Base-by-base conservation (phyloP, 2,797 vertebrate species). In the Galagoides demidoff region DNA sequence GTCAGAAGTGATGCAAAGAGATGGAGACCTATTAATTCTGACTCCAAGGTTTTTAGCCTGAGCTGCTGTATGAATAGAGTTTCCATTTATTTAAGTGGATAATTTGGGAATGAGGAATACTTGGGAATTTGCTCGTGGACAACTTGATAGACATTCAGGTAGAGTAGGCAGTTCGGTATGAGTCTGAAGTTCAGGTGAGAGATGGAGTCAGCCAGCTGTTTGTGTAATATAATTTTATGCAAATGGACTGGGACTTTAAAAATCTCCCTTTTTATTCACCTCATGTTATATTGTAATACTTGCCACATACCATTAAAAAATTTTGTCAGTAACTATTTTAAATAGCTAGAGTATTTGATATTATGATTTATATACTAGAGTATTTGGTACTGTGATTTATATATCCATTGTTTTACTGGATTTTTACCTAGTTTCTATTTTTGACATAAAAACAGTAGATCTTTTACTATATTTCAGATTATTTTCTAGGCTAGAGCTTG, bases 351-450 rank as follows among this genome's bases (percentile, higher is more conserved):
- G 2, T 52, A 25, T 85, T 85, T 22, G 82, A 63, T 85, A 86
- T 10, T 89, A 14, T 95, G n/a, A 29, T 86, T 93, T 45, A 45
- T 45, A 45, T 45, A 45, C 49, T 49, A 49, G 49, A 49, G 49
- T 49, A 49, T 49, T 49, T 49, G 49, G 64, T 83, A 34, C 34
- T 85, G 22, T 79, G 90, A 95, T 96, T 93, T 93, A 93, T 82
- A n/a, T 90, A 71, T 61, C 88, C 31, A 85, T 83, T 63, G 70
- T 71, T 79, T 92, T 70, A 85, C 76, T 88, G 77, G 31, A 63
- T 59, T 95, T 97, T 90, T 93, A 85, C 74, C n/a, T 96, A 73
- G 22, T 90, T 90, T 93, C 66, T 92, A 34, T 88, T 94, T 97
- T 95, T 92, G 34, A 76, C 90, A 77, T 84, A 78, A 94, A 74